These are phyloP conservation scores for Lota lota DNA, from an alignment of 2,113 vertebrate species.

Conservation along the genomic window DNA sequence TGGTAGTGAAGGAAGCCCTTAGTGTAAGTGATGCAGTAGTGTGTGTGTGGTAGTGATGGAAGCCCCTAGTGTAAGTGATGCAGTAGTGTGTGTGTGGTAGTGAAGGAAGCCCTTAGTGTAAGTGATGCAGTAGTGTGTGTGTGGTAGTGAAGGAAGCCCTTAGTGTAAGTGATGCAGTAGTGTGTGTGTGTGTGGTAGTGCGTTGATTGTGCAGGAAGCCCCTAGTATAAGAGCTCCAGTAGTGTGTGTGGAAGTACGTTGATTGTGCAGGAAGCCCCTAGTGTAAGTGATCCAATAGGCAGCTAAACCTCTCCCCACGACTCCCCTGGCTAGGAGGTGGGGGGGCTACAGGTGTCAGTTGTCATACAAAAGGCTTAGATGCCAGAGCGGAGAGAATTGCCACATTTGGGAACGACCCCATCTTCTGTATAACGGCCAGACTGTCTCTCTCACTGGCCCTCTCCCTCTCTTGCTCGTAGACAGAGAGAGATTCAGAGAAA, in stretches of 20 bases:
- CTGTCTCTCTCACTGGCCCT: no score
- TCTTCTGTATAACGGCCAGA: constrained; percentile 40
- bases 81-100: no score
- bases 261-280: constrained; percentile 37
- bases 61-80: no score
- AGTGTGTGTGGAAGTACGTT: constrained; percentile 7
- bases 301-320: constrained; percentile 59
- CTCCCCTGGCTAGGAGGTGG: constrained; percentile 60
- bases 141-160: no score
- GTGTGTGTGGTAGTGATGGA: no score
- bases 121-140: no score
- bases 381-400: constrained; percentile 54
- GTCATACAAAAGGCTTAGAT: constrained; percentile 58
- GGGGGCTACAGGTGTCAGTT: constrained; percentile 63
- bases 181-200: background rate
- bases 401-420: constrained; percentile 39
- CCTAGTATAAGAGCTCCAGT: constrained; percentile 44
- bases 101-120: no score
- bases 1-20: no score
- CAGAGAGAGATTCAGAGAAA: background rate
- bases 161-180: constrained; percentile 42
- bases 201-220: constrained; percentile 37
- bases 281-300: constrained; percentile 48
- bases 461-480: background rate
- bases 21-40: no score